phyloP scores from a whole-genome alignment of 2,113 vertebrate genomes.

The Climacteris rufus region DNA sequence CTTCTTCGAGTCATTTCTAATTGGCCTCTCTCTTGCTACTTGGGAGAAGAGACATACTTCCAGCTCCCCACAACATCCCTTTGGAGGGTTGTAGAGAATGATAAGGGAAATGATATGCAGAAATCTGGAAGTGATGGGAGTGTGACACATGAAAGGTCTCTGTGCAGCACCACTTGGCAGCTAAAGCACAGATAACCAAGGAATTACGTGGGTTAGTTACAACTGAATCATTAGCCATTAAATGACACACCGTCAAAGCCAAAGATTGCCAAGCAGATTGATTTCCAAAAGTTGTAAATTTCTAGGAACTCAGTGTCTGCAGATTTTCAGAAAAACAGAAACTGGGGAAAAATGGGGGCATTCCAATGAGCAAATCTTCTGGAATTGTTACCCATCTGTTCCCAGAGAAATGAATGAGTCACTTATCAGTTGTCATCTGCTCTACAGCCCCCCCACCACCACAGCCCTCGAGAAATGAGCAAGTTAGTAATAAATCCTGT shows the following conservation, averaged over 20 bases:
- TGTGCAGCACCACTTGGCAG: neutral
- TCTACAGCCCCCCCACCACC: neutral
- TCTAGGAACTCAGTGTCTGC: neutral
- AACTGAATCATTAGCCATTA: neutral
- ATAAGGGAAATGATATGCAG: neutral
- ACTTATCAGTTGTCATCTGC: neutral
- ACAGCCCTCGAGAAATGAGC: neutral
- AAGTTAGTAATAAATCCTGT: neutral
- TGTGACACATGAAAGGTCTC: neutral
- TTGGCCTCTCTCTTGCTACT: neutral
- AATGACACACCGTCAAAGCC: neutral
- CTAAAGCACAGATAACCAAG: neutral
- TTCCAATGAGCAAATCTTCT: neutral
- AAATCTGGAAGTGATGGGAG: neutral
- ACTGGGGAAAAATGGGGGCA: neutral
- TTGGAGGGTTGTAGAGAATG: fast-evolving
- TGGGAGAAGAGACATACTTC: neutral
- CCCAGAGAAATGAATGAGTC: neutral
- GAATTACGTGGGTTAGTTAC: neutral
- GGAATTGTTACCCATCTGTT: neutral
- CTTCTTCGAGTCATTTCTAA: neutral
- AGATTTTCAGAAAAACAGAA: neutral
- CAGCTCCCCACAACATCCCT: neutral
- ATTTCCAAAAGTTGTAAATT: neutral
- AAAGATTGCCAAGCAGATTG: neutral